Evolutionary conservation across 2,888 invertebrate genomes (phyloP).

Genomic region (Tridacna crocea): DNA sequence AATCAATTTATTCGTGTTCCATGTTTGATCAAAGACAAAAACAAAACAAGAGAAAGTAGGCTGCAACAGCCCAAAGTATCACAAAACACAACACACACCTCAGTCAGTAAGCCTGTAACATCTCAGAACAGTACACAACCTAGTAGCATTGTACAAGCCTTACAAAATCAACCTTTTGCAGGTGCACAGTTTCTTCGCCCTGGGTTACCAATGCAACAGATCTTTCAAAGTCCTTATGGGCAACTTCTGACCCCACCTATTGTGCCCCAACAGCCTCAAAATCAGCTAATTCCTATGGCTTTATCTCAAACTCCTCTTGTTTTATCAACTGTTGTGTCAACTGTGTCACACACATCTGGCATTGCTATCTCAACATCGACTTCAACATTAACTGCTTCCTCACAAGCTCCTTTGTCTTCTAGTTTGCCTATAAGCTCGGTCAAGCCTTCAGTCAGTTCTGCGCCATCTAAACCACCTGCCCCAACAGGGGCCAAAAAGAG

Average conservation of each 20-base stretch:
- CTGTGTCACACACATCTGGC: not conserved
- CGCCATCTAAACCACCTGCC: conserved; percentile 12
- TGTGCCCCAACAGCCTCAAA: not conserved
- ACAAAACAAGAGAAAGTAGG: conserved; percentile 16
- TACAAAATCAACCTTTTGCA: not conserved
- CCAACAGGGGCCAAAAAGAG: conserved; percentile 44
- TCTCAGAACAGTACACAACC: not conserved
- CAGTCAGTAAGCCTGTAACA: not conserved
- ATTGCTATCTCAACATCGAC: not conserved
- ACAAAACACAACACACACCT: not conserved
- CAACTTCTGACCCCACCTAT: not conserved
- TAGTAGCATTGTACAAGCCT: conserved; percentile 14
- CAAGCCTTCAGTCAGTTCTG: conserved; percentile 2
- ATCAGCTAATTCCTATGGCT: not conserved
- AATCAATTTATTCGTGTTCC: conserved; percentile 68
- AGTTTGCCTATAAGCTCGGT: not conserved
- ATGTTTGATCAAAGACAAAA: conserved; percentile 67
- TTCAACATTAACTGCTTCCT: not conserved
- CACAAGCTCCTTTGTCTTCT: not conserved
- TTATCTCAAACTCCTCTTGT: not conserved
- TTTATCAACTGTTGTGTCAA: not conserved
- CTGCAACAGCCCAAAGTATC: not conserved
- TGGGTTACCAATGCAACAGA: conserved; percentile 17
- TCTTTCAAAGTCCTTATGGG: not conserved
- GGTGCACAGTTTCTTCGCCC: not conserved